Base-by-base conservation (phyloP, 2,113 vertebrate species). In the Oriolus oriolus region DNA sequence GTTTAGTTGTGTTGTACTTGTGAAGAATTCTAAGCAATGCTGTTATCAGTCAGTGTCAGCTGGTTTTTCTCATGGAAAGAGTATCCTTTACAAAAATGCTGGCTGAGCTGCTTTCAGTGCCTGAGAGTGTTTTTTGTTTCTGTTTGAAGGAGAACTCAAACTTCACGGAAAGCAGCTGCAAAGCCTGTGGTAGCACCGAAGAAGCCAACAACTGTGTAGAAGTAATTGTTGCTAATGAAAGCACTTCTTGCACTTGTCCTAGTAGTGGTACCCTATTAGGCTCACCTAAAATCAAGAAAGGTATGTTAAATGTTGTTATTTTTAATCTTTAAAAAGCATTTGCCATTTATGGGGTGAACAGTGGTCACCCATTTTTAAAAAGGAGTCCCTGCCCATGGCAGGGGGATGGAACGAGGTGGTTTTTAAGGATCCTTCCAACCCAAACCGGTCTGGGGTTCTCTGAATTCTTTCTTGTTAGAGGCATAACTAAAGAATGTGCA, bases 241-340 rank as follows among this genome's bases (percentile, higher is more conserved):
- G 85, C 90, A 97, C 98, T 54, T 98, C 99, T 27, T 99, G 98
- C 96, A 99, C 96, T 89, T 99, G 99, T 97, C 97, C 98, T 60
- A 97, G 98, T 59, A 96, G 97, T 80, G 97, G 97, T 94, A 98
- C 96, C 94, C 92, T 99, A 69, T 97, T 98, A 97, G 97, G 97
- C 65, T 99, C 98, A n/a, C 98, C 98, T 77, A 98, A 98, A 98
- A 98, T 98, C 82, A 99, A 99, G 97, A 99, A 98, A 98, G 99
- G 99, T 99, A 97, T 8, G 94, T 95, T 42, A 10, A 53, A 10
- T 13, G 5, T 37, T 4, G 0, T 8, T 10, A 7, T 21, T 56
- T 71, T 59, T 66, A 6, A 11, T 35, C 81, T 61, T 66, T 50
- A 20, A 31, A 57, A 57, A 11, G 19, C 7, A 6, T 45, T 12